Conservation (phyloP, 2,797 vertebrate genomes). For the Corythornis leucogaster region DNA sequence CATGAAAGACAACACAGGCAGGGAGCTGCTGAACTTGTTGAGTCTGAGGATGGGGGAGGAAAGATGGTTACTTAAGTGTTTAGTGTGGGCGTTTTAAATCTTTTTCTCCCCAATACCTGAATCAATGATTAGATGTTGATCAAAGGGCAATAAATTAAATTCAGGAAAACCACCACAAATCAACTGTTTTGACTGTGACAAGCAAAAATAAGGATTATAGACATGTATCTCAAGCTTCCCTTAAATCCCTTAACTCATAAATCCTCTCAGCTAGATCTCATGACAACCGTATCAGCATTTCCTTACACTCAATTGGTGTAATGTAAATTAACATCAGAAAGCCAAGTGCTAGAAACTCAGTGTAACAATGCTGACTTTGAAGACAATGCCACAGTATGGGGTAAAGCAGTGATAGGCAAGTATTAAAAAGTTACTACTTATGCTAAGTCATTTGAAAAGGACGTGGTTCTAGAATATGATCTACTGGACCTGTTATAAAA, state of each 20-base stretch:
- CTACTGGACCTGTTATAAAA: constrained; percentile 52
- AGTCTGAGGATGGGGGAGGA: neutral
- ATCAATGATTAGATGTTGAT: neutral
- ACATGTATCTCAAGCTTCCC: neutral
- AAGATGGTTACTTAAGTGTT: neutral
- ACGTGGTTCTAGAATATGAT: constrained; percentile 37
- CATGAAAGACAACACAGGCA: neutral
- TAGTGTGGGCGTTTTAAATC: neutral
- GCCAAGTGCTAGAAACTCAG: neutral
- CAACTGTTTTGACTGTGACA: neutral
- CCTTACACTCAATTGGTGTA: neutral
- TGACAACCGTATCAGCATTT: neutral
- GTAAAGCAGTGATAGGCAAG: constrained; percentile 5
- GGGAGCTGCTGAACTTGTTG: neutral
- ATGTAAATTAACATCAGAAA: constrained; percentile 12
- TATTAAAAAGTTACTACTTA: constrained; percentile 36
- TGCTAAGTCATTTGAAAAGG: constrained; percentile 47
- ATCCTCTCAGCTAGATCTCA: neutral
- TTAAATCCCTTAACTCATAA: neutral
- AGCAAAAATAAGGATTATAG: neutral
- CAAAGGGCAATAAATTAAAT: constrained; percentile 13
- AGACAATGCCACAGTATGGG: neutral
- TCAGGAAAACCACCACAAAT: neutral
- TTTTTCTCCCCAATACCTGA: neutral
- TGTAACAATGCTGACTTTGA: neutral